These are phyloP conservation scores for Criorhina ranunculi DNA, from an alignment of 2,888 invertebrate genomes.

Conservation along the genomic window DNA sequence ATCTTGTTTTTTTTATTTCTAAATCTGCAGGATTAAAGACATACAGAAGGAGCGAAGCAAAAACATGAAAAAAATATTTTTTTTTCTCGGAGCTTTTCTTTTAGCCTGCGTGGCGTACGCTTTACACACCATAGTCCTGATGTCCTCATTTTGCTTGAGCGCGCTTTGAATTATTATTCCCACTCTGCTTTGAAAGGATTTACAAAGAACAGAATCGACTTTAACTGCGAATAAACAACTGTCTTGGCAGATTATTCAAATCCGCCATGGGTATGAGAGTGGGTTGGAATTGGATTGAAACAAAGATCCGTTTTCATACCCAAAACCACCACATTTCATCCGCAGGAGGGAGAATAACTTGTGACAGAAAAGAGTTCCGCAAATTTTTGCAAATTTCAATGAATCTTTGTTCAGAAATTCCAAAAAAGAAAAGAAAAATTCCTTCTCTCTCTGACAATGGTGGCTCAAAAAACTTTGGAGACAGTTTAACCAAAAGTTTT, in stretches of 20 bases:
- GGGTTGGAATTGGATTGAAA: conserved; percentile 40
- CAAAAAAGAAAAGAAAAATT: conserved; percentile 9
- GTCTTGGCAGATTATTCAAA: conserved; percentile 69
- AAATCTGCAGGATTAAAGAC: conserved; percentile 36
- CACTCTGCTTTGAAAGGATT: conserved; percentile 45
- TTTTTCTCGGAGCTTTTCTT: conserved; percentile 28
- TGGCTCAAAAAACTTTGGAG: conserved; percentile 7
- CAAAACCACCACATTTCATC: neutral
- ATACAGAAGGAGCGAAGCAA: neutral
- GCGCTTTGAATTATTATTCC: conserved; percentile 48
- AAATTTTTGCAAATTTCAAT: conserved; percentile 35
- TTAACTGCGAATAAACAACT: conserved; percentile 67
- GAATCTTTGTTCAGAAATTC: conserved; percentile 46
- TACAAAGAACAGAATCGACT: conserved; percentile 43
- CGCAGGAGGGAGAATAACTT: neutral
- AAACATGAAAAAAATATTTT: conserved; percentile 16
- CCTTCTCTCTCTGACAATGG: neutral
- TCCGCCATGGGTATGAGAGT: conserved; percentile 11
- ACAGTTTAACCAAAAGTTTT: conserved; percentile 21
- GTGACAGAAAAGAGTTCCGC: conserved; percentile 16
- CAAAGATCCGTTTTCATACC: conserved; percentile 12
- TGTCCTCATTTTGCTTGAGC: conserved; percentile 62
- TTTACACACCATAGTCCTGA: conserved; percentile 42
- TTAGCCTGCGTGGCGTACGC: conserved; percentile 9
- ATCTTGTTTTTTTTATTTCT: conserved; percentile 40